These are phyloP conservation scores for Eolophus roseicapilla DNA, from an alignment of 2,113 vertebrate genomes.

Conservation along the genomic window DNA sequence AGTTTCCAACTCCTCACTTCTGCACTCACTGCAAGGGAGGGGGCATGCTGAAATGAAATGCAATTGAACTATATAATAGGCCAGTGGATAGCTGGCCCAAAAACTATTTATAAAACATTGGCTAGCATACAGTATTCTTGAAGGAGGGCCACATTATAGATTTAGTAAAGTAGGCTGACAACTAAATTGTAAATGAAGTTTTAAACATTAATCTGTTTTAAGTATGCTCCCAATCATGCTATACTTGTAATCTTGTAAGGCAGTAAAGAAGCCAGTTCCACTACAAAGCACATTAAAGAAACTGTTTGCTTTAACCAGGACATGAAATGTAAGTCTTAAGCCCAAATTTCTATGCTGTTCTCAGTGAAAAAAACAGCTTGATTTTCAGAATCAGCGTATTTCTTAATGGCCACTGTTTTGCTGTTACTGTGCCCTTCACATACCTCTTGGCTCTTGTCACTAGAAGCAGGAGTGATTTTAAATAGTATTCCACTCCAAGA, in stretches of 20 bases:
- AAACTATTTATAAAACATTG: neutral
- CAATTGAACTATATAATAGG: neutral
- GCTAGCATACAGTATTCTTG: neutral
- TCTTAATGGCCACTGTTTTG: neutral
- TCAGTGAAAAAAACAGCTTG: neutral
- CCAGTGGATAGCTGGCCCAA: neutral
- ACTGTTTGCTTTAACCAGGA: neutral
- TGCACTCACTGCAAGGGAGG: neutral
- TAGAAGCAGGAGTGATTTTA: neutral
- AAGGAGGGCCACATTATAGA: neutral
- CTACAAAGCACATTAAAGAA: neutral
- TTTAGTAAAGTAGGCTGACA: neutral
- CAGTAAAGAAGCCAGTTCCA: neutral
- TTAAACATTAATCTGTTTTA: neutral
- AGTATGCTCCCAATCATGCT: neutral
- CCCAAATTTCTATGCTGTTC: neutral
- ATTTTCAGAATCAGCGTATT: neutral
- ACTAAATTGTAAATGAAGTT: neutral
- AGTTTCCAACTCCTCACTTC: neutral
- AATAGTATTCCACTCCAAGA: neutral
- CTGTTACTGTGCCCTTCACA: neutral
- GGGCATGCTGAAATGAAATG: neutral
- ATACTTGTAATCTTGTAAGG: neutral
- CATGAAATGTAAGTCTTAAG: neutral
- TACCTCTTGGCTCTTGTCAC: neutral